Base-by-base conservation (phyloP, 2,797 vertebrate genomes). In the Clarias pachynema region DNA sequence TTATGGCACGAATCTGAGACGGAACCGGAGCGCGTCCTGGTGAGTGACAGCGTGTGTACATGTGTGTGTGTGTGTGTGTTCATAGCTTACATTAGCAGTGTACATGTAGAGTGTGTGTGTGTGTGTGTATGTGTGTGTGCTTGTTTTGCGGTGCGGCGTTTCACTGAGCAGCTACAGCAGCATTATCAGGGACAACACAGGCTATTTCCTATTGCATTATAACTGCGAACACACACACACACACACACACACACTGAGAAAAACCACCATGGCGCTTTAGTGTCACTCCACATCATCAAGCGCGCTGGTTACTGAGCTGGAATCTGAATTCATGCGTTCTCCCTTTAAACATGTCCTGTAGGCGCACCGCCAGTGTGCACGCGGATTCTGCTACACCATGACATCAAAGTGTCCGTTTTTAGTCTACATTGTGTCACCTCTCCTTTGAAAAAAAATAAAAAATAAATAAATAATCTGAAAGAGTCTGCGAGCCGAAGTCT, bases 141-240 rank as follows among this genome's bases (percentile, higher is more conserved):
- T 84, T 72, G 86, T 82, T 88, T 85, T 82, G 69, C 81, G 74
- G 83, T 85, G 86, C 63, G 57, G 34, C 66, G 81, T 85, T 88
- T 87, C 40, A 80, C 79, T 84, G 84, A 81, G 57, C 79, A 84
- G 72, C 90, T 63, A 85, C 87, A 87, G 75, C 87, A 86, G 91
- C 81, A 59, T 75, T 84, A 81, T 82, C 87, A 68, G 34, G 72
- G 53, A 66, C 78, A 80, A 14, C 40, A 65, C 62, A 65, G 59
- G 78, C 78, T 62, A 60, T 63, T 79, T 79, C 59, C 69, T 70
- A 53, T 80, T 85, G 34, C 34, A 62, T 66, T 68, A 53, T 53
- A 84, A 78, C n/a, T 53, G 26, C 26, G n/a, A 31, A 37, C 75
- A 24, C 75, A 60, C 77, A 37, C 77, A 63, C 75, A n/a, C 77